Base-by-base conservation (phyloP, 2,797 vertebrate species). In the Micrastur ruficollis region DNA sequence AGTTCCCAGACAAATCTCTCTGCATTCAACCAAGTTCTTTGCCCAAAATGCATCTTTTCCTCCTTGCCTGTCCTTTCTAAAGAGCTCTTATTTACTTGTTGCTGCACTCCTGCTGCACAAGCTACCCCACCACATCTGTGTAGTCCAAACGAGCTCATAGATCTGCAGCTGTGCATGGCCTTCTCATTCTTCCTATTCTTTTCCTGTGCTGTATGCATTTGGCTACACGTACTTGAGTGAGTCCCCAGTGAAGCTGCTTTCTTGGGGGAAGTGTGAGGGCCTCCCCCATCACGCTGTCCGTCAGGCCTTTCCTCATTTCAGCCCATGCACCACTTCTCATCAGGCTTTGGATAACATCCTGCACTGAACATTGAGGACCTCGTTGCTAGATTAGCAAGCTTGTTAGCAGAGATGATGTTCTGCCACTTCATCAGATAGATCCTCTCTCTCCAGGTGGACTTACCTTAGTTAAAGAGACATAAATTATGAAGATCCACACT, bases 301-400 rank as follows among this genome's bases (percentile, higher is more conserved):
- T 40, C 8, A 23, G 29, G 11, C 8, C 9, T 16, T 72, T 53
- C 52, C 8, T 88, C 32, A 14, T 15, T 56, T 66, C 47, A 73
- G 17, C 40, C 20, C 26, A 7, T 8, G 17, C 5, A 38, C 38
- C 20, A 14, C 9, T 76, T 65, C 42, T 70, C 38, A 22, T 1
- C 1, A 70, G 38, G 12, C 16, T 47, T 46, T 47, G 32, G 14
- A 58, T 73, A 68, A 31, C 1, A 1, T 32, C 29, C 14, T 36
- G 14, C 14, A 6, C 16, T 19, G 25, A 81, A 16, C 0, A 0
- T 8, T 38, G 55, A 58, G 21, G 27, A 34, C 20, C 11, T 46
- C 50, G 10, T 38, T 44, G 31, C 44, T 70, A 23, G 20, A 34
- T 58, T n/a, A 74, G 26, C 0, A 20, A 62, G 19, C 12, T 58